phyloP scores from a whole-genome alignment of 2,113 vertebrate species.

The Stegostoma tigrinum region DNA sequence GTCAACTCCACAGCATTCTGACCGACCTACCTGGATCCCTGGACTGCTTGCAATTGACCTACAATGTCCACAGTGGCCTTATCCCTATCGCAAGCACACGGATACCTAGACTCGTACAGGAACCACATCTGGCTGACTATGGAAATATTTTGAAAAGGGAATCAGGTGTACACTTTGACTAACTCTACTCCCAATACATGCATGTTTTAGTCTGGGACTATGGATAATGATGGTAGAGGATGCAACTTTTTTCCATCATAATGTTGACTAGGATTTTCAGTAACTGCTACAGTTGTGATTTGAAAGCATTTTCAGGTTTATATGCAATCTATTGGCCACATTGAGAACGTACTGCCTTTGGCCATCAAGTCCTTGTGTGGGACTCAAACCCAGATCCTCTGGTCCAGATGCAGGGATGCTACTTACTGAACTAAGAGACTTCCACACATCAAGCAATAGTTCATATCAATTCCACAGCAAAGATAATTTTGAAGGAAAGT shows the following conservation, averaged over 20 bases:
- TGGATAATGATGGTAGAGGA: background rate
- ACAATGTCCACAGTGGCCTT: too few species aligned
- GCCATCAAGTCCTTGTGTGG: background rate
- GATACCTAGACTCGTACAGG: too few species aligned
- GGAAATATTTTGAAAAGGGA: too few species aligned
- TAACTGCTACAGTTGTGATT: background rate
- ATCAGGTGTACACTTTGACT: too few species aligned
- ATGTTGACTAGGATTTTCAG: background rate
- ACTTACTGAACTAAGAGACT: background rate
- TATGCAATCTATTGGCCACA: background rate
- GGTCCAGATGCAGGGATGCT: background rate
- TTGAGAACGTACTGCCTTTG: background rate
- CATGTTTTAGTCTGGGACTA: background rate
- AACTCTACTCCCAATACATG: too few species aligned
- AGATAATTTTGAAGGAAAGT: background rate
- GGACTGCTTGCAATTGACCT: too few species aligned
- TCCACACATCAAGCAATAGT: background rate
- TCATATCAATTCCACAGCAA: background rate
- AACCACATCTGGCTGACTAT: too few species aligned
- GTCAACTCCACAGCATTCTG: too few species aligned
- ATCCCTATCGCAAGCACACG: too few species aligned
- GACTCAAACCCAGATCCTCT: background rate
- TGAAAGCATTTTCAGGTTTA: background rate
- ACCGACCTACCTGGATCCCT: too few species aligned
- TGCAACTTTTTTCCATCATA: background rate